Evolutionary conservation across 2,797 vertebrate species (phyloP).

Genomic region (Centroberyx gerrardi): DNA sequence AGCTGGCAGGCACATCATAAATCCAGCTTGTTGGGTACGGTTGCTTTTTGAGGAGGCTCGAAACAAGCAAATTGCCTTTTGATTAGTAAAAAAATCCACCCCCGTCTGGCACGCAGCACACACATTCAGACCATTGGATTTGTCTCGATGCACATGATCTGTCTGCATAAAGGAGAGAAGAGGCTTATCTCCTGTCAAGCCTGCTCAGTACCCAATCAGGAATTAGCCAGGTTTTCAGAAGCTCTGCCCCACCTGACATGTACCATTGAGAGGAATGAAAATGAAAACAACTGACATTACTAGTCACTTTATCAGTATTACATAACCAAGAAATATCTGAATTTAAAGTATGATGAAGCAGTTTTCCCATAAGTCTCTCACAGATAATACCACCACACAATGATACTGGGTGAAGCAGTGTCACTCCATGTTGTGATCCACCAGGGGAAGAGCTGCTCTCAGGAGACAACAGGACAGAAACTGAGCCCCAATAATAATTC

Average conservation of each 20-base stretch:
- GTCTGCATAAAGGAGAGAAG: slow-evolving; percentile 7
- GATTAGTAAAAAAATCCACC: slow-evolving; percentile 62
- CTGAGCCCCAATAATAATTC: slow-evolving; percentile 40
- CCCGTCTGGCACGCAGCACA: slow-evolving; percentile 31
- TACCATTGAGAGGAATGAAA: slow-evolving; percentile 14
- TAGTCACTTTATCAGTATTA: slow-evolving; percentile 7
- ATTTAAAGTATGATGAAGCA: background rate
- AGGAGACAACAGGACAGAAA: slow-evolving; percentile 48
- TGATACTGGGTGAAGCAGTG: background rate
- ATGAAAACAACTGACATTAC: background rate
- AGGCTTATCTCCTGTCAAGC: slow-evolving; percentile 6
- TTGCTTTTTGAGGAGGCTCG: slow-evolving; percentile 53
- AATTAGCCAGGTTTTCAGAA: background rate
- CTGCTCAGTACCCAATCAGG: background rate
- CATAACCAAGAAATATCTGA: background rate
- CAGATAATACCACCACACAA: background rate
- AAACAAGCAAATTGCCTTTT: slow-evolving; percentile 77
- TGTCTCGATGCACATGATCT: slow-evolving; percentile 11
- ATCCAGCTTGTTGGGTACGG: slow-evolving; percentile 77
- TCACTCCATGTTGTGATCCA: slow-evolving; percentile 18
- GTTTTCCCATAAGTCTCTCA: background rate
- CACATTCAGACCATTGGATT: slow-evolving; percentile 34
- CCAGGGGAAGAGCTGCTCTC: slow-evolving; percentile 26
- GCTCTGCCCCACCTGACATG: slow-evolving; percentile 14
- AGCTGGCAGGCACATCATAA: slow-evolving; percentile 81